These are phyloP conservation scores for Coleophora flavipennella DNA, from an alignment of 2,888 invertebrate species.

Conservation along the genomic window DNA sequence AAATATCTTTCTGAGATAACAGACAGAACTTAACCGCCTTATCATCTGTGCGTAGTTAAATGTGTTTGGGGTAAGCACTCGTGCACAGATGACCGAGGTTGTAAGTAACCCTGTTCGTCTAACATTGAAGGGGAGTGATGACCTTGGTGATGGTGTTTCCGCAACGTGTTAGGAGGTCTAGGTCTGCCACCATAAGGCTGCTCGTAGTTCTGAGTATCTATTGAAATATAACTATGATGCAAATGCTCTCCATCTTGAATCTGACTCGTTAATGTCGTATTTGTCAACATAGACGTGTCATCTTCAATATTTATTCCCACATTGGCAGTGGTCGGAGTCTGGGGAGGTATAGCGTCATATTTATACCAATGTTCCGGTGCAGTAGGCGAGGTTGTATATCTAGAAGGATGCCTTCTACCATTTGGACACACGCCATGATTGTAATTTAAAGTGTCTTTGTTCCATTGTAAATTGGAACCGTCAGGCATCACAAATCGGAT, in stretches of 20 bases:
- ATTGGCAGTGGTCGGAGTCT: slow-evolving; percentile 67
- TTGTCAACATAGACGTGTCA: slow-evolving; percentile 74
- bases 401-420: slow-evolving; percentile 71
- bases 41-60: slow-evolving; percentile 61
- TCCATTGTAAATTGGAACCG: slow-evolving; percentile 74
- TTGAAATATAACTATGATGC: slow-evolving; percentile 79
- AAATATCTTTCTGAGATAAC: slow-evolving; percentile 55
- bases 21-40: slow-evolving; percentile 38
- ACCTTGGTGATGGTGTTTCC: slow-evolving; percentile 46
- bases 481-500: slow-evolving; percentile 88
- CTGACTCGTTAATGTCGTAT: slow-evolving; percentile 75
- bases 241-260: slow-evolving; percentile 76
- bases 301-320: slow-evolving; percentile 69
- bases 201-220: slow-evolving; percentile 72
- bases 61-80: slow-evolving; percentile 68
- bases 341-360: slow-evolving; percentile 74
- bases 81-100: slow-evolving; percentile 65
- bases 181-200: slow-evolving; percentile 62
- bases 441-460: slow-evolving; percentile 69
- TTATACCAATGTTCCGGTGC: slow-evolving; percentile 81
- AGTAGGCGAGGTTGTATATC: slow-evolving; percentile 82
- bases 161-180: slow-evolving; percentile 58
- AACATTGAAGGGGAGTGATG: slow-evolving; percentile 61
- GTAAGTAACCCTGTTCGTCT: slow-evolving; percentile 68
- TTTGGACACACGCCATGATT: slow-evolving; percentile 69